phyloP scores from a whole-genome alignment of 2,113 vertebrate genomes.

The Leucopsar rothschildi region DNA sequence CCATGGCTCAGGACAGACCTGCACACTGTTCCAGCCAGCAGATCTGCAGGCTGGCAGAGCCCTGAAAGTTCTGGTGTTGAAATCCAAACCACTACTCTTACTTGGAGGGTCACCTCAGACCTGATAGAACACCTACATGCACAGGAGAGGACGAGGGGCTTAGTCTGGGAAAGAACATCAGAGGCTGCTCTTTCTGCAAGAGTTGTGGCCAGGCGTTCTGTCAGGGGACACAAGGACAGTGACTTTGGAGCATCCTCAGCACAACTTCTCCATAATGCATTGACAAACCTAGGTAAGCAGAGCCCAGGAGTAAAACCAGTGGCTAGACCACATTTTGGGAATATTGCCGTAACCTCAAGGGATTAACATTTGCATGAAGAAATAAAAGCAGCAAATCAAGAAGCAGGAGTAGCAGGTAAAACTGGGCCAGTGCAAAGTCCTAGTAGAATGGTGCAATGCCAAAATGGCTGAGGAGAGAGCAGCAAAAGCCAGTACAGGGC shows the following conservation, averaged over 20 bases:
- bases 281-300: background rate
- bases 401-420: background rate
- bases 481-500: background rate
- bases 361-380: background rate
- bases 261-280: background rate
- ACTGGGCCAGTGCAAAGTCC: background rate
- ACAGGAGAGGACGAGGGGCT: background rate
- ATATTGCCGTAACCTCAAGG: background rate
- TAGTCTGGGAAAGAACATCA: background rate
- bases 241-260: background rate
- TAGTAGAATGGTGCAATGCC: background rate
- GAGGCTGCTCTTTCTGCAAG: background rate
- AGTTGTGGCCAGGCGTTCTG: background rate
- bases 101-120: background rate
- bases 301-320: background rate
- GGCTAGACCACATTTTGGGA: background rate
- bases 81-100: background rate
- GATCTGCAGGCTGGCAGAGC: background rate
- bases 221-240: background rate
- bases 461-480: background rate
- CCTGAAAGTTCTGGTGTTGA: background rate
- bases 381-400: background rate
- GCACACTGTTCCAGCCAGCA: background rate
- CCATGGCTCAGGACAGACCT: background rate
- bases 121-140: fast-evolving